phyloP scores from a whole-genome alignment of 1,140 invertebrate genomes.

The Listronotus bonariensis region DNA sequence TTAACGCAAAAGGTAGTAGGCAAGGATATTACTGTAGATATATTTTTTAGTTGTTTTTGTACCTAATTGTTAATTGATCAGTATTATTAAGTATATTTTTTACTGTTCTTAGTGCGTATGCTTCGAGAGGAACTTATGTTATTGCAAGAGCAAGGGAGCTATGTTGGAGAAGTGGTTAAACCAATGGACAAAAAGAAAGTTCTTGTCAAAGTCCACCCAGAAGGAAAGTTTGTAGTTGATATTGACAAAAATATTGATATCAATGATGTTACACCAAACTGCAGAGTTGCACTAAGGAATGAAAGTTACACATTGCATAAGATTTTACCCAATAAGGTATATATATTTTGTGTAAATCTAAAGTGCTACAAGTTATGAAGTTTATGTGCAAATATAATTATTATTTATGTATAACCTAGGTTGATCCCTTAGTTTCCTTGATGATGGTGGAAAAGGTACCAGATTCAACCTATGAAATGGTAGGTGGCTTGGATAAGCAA shows the following conservation, averaged over 20 bases:
- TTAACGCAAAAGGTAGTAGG: slow-evolving; percentile 92
- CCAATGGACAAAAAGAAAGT: slow-evolving; percentile 99
- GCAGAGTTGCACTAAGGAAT: slow-evolving; percentile 95
- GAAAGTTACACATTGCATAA: slow-evolving; percentile 99
- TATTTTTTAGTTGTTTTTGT: too few species aligned
- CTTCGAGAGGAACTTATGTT: slow-evolving; percentile 96
- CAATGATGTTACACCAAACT: slow-evolving; percentile 96
- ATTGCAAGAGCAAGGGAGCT: slow-evolving; percentile 98
- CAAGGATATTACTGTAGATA: too few species aligned
- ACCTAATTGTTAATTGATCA: too few species aligned
- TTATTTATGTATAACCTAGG: slow-evolving; percentile 59
- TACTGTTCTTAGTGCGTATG: slow-evolving; percentile 82
- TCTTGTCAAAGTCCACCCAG: slow-evolving; percentile 98
- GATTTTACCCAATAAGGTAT: slow-evolving; percentile 97
- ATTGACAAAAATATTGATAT: slow-evolving; percentile 99
- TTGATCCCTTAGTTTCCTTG: slow-evolving; percentile 98
- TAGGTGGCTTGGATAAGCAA: slow-evolving; percentile 98
- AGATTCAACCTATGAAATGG: slow-evolving; percentile 99
- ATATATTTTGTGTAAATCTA: background rate
- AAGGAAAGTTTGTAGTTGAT: slow-evolving; percentile 99
- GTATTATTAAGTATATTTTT: too few species aligned
- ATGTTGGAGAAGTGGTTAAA: slow-evolving; percentile 99
- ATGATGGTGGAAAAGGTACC: slow-evolving; percentile 99
- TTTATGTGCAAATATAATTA: too few species aligned
- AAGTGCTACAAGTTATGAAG: too few species aligned